phyloP scores from a whole-genome alignment of 2,113 vertebrate genomes.

The Pithys albifrons region DNA sequence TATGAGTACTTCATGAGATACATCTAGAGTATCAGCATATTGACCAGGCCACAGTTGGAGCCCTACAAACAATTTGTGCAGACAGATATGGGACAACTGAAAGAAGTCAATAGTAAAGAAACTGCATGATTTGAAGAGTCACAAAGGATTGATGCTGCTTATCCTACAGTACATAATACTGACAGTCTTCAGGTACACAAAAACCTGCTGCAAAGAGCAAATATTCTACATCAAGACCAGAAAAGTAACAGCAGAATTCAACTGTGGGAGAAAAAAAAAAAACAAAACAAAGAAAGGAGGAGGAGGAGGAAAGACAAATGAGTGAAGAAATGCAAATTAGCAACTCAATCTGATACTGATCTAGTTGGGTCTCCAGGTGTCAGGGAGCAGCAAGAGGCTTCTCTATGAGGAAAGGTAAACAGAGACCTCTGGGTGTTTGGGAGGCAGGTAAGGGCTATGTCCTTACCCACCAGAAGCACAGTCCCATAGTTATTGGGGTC shows the following conservation, averaged over 20 bases:
- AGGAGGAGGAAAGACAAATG: not conserved
- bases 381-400: not conserved
- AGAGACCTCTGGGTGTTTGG: not conserved
- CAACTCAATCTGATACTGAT: not conserved
- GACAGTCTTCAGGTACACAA: not conserved
- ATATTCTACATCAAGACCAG: not conserved
- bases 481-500: not conserved
- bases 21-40: not conserved
- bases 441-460: not conserved
- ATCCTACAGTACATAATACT: not conserved
- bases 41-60: not conserved
- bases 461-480: not conserved
- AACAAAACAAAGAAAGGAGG: not conserved
- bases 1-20: not conserved
- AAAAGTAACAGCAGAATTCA: not conserved
- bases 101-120: not conserved
- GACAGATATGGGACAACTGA: not conserved
- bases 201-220: not conserved
- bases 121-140: not conserved
- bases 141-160: not conserved
- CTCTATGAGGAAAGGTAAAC: not conserved
- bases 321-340: not conserved
- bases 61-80: not conserved
- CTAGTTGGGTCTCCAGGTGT: not conserved
- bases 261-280: rapidly evolving